Evolutionary conservation across 1,140 invertebrate genomes (phyloP), one percentile per base, ranked within the genome.

Genomic region (Ostrea denselamellosa): DNA sequence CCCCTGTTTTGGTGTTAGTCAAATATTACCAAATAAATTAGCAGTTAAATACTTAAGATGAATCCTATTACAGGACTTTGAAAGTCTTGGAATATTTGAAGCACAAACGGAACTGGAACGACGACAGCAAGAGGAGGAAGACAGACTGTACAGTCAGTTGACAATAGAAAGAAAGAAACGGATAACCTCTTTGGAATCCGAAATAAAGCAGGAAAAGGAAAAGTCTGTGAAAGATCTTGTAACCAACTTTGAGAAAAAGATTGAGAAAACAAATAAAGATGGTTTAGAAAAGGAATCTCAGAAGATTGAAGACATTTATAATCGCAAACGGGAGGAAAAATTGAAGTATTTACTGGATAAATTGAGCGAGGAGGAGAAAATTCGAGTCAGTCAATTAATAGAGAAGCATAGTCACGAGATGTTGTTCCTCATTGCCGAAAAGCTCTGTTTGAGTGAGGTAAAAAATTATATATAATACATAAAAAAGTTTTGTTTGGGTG

Each of bases 391-490:
- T 17, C 90, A 91, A 84, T 58, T 94, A 86, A 93, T 94, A 28
- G 91, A 94, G 83, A 94, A 94, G 89, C 94, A 94, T 85, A 92
- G 92, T 65, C 93, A 94, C 85, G 93, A 94, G 83, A 94, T 94
- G 94, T 89, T 94, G 81, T 83, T 91, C 22, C 90, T 94, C 83
- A 94, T 94, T 22, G 92, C 93, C 1, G 90, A 94, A 86, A 90
- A 92, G 87, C 86, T 94, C 14, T 91, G 90, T 8, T 77, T 90
- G 25, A 89, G 86, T 81, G 92, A 94, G 89, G 92, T 93, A 90
- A 34, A 5, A 56, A 22, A 3, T 44, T 44, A 44, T 44, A 44
- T 44, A 5, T 44, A 44, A 44, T 44, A 44, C 34, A 44, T 5
- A 44, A 2, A 44, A 44, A 44, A 44, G 34, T 44, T 44, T 5